A percentile compares a stretch with the other conserved stretches of the same genome.
phyloP scores from a whole-genome alignment of 2,113 vertebrate genomes.

The Oreochromis niloticus region DNA sequence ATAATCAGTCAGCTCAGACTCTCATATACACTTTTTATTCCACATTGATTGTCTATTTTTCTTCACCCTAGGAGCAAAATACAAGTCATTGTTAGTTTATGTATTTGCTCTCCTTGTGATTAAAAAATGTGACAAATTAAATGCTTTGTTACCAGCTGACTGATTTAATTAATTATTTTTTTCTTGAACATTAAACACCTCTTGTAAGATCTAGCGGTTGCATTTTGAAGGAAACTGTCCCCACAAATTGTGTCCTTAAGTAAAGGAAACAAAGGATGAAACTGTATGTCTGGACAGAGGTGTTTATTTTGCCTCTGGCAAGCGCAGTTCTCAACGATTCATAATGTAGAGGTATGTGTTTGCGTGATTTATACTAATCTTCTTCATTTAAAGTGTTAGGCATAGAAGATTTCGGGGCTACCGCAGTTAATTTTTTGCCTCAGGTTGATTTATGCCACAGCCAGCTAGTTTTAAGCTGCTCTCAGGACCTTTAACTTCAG shows the following conservation, averaged over 20 bases:
- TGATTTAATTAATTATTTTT: not conserved
- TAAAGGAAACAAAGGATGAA: not conserved
- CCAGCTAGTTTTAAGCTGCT: not conserved
- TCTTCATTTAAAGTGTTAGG: not conserved
- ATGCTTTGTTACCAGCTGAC: not conserved
- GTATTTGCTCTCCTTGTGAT: not conserved
- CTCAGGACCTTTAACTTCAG: not conserved
- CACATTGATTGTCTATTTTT: not conserved
- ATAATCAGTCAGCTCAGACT: not conserved
- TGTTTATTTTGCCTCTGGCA: not conserved
- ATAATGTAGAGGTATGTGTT: not conserved
- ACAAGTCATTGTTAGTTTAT: not conserved
- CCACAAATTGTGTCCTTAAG: not conserved
- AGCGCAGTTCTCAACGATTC: accelerated
- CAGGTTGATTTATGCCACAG: not conserved
- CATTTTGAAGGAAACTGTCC: not conserved
- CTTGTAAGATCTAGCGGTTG: not conserved
- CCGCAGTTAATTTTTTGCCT: not conserved
- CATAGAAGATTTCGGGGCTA: not conserved
- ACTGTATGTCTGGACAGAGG: not conserved
- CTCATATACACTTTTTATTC: not conserved
- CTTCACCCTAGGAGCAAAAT: not conserved
- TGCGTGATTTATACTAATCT: not conserved
- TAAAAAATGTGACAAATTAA: not conserved
- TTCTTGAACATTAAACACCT: not conserved